Percentiles rank a stretch among this genome's conserved stretches.
These are phyloP conservation scores for Leucoraja ocellata DNA, from an alignment of 2,797 vertebrate genomes.

Conservation along the genomic window DNA sequence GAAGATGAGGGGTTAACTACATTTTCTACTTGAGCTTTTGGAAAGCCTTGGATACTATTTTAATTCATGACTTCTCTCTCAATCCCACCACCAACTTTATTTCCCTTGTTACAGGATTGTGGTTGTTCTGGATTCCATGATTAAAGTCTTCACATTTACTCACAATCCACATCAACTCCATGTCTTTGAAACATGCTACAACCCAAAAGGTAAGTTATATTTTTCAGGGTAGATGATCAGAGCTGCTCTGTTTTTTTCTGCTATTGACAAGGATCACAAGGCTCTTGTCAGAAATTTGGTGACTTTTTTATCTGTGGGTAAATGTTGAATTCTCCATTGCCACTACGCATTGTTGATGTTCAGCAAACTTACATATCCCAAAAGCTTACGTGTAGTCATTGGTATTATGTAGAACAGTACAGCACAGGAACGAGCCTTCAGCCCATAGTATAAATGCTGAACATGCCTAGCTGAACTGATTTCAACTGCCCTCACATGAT, in stretches of 20 bases:
- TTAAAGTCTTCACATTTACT: slow-evolving; percentile 97
- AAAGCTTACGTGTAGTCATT: too few species aligned
- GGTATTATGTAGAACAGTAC: not conserved
- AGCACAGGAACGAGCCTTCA: too few species aligned
- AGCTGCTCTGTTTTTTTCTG: too few species aligned
- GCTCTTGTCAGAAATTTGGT: not conserved
- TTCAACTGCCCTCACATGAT: too few species aligned
- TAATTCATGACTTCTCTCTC: not conserved
- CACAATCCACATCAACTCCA: slow-evolving; percentile 97
- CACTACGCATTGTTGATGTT: not conserved
- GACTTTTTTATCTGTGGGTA: not conserved
- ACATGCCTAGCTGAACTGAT: too few species aligned
- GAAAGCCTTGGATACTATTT: not conserved
- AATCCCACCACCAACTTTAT: not conserved
- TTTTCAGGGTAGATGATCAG: not conserved
- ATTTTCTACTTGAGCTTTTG: not conserved
- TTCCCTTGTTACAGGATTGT: slow-evolving; percentile 74
- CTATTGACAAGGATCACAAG: too few species aligned
- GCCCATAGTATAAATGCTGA: too few species aligned
- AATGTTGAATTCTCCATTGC: not conserved
- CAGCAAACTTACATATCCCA: not conserved
- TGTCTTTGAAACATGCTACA: slow-evolving; percentile 97
- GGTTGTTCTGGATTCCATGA: slow-evolving; percentile 96
- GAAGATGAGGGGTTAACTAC: too few species aligned
- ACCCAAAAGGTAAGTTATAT: slow-evolving; percentile 80